Conservation (phyloP, 2,888 invertebrate genomes). For the Rotaria magnacalcarata region DNA sequence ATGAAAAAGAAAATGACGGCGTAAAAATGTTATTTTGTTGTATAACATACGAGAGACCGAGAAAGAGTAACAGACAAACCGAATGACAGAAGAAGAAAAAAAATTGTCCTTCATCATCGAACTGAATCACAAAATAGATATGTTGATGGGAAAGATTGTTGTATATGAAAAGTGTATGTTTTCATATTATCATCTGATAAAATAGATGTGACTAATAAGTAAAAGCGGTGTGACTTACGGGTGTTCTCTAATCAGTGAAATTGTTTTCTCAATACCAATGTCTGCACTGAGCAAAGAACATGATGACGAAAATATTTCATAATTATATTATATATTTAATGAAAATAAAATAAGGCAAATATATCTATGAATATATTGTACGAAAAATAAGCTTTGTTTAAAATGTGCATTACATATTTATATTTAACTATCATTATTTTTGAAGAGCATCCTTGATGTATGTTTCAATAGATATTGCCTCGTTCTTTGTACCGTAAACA, state of each 20-base stretch:
- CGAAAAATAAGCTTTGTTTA: not conserved
- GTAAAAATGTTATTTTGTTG: not conserved
- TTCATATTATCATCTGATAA: not conserved
- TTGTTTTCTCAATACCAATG: not conserved
- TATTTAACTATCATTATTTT: not conserved
- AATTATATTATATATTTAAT: too few species aligned
- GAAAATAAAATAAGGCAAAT: not conserved
- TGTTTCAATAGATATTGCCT: not conserved
- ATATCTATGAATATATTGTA: not conserved
- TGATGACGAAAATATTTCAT: too few species aligned
- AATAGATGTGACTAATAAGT: not conserved
- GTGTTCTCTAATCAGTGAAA: not conserved
- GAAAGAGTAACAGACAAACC: too few species aligned
- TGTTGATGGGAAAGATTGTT: not conserved
- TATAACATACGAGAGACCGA: not conserved
- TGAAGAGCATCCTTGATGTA: not conserved
- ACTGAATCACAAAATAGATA: not conserved
- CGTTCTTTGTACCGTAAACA: not conserved
- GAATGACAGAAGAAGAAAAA: not conserved
- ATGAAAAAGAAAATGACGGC: not conserved
- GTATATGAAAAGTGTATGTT: not conserved
- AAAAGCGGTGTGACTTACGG: not conserved
- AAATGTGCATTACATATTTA: not conserved
- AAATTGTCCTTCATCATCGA: not conserved
- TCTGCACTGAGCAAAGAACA: too few species aligned